Percentiles rank a stretch among this genome's conserved stretches.
Evolutionary conservation across 2,797 vertebrate species (phyloP).

Genomic region (Rhyacichthys aspro): DNA sequence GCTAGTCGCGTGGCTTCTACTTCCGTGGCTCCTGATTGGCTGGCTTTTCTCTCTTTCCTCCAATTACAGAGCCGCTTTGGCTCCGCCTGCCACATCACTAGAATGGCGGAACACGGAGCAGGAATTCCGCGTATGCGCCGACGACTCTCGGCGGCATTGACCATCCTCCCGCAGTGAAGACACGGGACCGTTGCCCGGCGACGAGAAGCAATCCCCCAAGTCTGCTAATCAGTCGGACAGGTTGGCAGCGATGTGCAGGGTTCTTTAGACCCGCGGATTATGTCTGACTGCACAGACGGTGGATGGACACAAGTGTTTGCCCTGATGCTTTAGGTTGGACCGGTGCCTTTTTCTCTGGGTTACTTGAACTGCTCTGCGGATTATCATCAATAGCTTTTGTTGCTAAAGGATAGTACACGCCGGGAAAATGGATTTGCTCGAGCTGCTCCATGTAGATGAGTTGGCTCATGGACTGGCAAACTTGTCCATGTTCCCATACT

Average conservation of each 20-base stretch:
- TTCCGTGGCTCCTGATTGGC: slow-evolving; percentile 55
- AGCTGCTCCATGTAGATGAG: slow-evolving; percentile 69
- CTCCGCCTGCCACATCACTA: slow-evolving; percentile 62
- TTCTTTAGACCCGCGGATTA: slow-evolving; percentile 34
- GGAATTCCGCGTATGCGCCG: slow-evolving; percentile 62
- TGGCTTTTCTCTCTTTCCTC: slow-evolving; percentile 5
- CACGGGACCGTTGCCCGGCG: slow-evolving; percentile 42
- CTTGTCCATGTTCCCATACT: slow-evolving; percentile 92
- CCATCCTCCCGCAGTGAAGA: slow-evolving; percentile 4
- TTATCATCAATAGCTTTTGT: neutral
- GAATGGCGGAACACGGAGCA: slow-evolving; percentile 64
- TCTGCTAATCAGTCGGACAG: slow-evolving; percentile 13
- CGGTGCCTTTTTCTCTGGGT: slow-evolving; percentile 18
- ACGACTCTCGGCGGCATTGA: slow-evolving; percentile 15
- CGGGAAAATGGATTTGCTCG: slow-evolving; percentile 69
- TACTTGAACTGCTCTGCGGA: slow-evolving; percentile 8
- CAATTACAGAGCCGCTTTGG: slow-evolving; percentile 55
- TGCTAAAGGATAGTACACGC: neutral
- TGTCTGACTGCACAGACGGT: slow-evolving; percentile 19
- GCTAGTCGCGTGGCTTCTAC: too few species aligned
- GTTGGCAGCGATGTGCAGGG: slow-evolving; percentile 6
- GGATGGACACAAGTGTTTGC: slow-evolving; percentile 31
- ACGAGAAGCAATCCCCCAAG: slow-evolving; percentile 3
- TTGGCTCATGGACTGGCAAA: slow-evolving; percentile 83
- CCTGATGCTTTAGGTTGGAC: slow-evolving; percentile 63